Conservation (phyloP, 2,113 vertebrate species). For the Rafetus swinhoei region DNA sequence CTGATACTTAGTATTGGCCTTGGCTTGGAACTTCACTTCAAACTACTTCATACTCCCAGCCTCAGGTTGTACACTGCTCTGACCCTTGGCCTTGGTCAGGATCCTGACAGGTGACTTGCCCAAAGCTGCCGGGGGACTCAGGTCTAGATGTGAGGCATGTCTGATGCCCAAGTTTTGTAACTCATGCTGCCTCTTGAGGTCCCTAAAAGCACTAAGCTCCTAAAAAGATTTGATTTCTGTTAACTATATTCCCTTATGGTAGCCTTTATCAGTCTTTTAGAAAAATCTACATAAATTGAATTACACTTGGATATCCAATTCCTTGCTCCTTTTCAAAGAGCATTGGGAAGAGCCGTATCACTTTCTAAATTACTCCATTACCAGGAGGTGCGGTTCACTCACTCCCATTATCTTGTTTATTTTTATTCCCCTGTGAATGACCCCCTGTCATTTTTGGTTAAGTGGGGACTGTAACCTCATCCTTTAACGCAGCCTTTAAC, state of each 20-base stretch:
- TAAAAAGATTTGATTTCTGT: background rate
- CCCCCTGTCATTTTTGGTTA: constrained; percentile 45
- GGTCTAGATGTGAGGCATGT: background rate
- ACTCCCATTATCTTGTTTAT: constrained; percentile 52
- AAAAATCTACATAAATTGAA: constrained; percentile 41
- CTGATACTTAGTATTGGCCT: background rate
- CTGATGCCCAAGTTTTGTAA: background rate
- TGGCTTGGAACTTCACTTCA: background rate
- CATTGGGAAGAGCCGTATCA: constrained; percentile 26
- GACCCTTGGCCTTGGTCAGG: background rate
- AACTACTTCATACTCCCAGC: background rate
- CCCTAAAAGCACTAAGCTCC: background rate
- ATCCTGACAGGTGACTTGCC: background rate
- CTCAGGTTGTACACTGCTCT: background rate
- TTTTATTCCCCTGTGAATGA: constrained; percentile 57
- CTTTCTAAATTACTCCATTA: constrained; percentile 35
- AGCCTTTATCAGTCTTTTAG: background rate
- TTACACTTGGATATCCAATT: constrained; percentile 33
- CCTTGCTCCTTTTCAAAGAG: background rate
- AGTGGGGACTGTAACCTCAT: constrained; percentile 15
- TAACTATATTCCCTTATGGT: background rate
- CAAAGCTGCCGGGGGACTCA: background rate
- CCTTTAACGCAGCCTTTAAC: constrained; percentile 43
- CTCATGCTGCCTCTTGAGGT: background rate
- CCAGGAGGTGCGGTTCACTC: constrained; percentile 28